Evolutionary conservation across 2,113 vertebrate species (phyloP).

Genomic region (Orientallactaga bullata): DNA sequence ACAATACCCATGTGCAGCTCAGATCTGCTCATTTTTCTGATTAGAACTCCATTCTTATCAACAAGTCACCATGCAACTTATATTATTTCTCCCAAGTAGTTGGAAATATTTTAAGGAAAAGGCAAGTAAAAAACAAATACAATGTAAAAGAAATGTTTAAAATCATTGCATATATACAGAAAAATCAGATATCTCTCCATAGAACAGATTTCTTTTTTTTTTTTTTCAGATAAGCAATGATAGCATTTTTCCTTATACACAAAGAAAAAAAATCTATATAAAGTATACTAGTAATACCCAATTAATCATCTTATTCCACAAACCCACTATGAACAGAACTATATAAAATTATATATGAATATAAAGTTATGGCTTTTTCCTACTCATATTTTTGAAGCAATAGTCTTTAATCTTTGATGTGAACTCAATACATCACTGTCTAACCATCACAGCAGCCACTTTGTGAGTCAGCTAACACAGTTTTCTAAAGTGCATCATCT

Average conservation of each 20-base stretch:
- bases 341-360: background rate
- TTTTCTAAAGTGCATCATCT: conserved; percentile 33
- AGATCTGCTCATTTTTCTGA: background rate
- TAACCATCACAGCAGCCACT: background rate
- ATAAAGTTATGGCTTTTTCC: background rate
- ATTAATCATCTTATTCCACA: background rate
- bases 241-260: background rate
- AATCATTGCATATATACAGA: background rate
- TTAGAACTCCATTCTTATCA: background rate
- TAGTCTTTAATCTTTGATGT: conserved; percentile 53
- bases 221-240: background rate
- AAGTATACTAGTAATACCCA: background rate
- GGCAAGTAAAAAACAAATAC: background rate
- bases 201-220: background rate
- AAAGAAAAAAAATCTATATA: background rate
- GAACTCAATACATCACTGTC: background rate
- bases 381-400: conserved; percentile 28
- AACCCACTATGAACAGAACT: background rate
- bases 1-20: background rate
- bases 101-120: background rate
- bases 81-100: background rate
- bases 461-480: conserved; percentile 29
- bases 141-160: background rate
- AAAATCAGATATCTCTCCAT: background rate
- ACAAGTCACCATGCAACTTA: background rate